Evolutionary conservation across 2,888 invertebrate species (phyloP), one percentile per base, ranked within the genome.

Genomic region (Agrotis clavis): DNA sequence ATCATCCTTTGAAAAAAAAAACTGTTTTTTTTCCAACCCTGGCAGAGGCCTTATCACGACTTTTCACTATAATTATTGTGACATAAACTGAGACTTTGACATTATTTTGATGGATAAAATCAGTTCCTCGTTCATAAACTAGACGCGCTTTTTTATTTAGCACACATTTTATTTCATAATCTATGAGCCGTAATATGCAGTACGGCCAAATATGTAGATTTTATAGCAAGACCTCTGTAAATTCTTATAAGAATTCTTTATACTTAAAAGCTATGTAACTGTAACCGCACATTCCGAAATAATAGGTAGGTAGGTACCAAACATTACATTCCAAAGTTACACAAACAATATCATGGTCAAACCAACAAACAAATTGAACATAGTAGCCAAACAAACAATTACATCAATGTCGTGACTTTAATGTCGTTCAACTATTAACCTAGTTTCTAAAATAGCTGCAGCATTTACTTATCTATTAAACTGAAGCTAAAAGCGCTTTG

Each of bases 401-500:
- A 84, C 77, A 71, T 67, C 65, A 71, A 48, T 80, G 62, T 59
- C 73, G 72, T 84, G 81, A 61, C 53, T 75, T 53, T 63, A 60
- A 74, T 71, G 81, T 63, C 77, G 70, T 74, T 71, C 71, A 65
- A 71, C 85, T 70, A 74, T 77, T 79, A 85, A 72, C 83, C 83
- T 41, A 85, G 69, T 79, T 84, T 61, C 73, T 48, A 63, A 71
- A 82, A 64, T 54, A 63, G 60, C 63, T 57, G 59, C n/a, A 57
- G 59, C 74, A 74, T 81, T 81, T 80, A 80, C 74, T 86, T 83
- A 87, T 86, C 84, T 79, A 71, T 63, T 79, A 79, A 84, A 87
- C 81, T 83, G 81, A 82, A 84, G 83, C 84, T 89, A 86, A 89
- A 88, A 87, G 87, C 83, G 87, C 84, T 79, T 83, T 56, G 74